phyloP scores from a whole-genome alignment of 2,113 vertebrate genomes.

The Oceanodroma tethys region DNA sequence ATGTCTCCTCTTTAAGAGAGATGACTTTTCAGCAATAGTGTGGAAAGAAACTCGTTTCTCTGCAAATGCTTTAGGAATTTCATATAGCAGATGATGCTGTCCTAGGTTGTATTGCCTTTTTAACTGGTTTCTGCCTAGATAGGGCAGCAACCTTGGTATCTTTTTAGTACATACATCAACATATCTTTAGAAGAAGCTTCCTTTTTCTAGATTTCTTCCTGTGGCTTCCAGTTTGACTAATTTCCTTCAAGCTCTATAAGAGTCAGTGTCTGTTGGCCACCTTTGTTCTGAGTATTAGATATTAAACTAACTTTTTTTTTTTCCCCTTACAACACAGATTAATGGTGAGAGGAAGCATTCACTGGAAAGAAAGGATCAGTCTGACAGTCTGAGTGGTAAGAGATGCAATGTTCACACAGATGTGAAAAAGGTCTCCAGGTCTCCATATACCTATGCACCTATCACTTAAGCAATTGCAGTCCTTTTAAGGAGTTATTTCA shows the following conservation, averaged over 20 bases:
- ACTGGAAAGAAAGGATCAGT: conserved; percentile 73
- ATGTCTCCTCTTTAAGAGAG: background rate
- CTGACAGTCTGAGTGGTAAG: conserved; percentile 78
- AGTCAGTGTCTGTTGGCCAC: background rate
- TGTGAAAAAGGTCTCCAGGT: background rate
- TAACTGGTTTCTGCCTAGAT: background rate
- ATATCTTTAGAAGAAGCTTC: background rate
- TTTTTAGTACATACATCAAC: background rate
- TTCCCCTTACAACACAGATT: conserved; percentile 64
- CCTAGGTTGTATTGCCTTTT: background rate
- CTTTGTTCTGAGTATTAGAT: background rate
- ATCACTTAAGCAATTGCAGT: background rate
- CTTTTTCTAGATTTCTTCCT: background rate
- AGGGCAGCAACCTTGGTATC: background rate
- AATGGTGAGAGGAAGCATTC: conserved; percentile 79
- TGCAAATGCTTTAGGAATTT: background rate
- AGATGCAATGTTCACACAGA: background rate
- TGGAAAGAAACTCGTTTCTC: background rate
- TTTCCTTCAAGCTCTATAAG: background rate
- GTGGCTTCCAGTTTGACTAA: background rate
- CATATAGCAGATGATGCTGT: background rate
- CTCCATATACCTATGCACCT: background rate
- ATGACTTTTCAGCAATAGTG: background rate
- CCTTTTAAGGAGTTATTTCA: background rate
- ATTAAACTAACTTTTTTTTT: background rate